Evolutionary conservation across 1,140 invertebrate genomes (phyloP).

Genomic region (Leptinotarsa defecta): DNA sequence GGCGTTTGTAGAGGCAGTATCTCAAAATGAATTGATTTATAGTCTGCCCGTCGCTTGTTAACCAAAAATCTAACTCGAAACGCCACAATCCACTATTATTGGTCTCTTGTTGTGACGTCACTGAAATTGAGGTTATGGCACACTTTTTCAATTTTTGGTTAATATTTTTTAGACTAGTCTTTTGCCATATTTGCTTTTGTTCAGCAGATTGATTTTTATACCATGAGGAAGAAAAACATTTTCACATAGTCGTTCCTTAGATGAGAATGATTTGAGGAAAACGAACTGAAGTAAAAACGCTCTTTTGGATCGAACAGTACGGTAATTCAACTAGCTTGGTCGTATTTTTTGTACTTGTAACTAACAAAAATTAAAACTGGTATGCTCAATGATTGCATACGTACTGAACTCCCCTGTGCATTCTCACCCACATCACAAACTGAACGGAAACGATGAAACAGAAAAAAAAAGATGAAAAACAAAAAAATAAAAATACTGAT

Average conservation of each 20-base stretch:
- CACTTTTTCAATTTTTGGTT: constrained; percentile 20
- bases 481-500: constrained; percentile 40
- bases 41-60: constrained; percentile 14
- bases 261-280: constrained; percentile 21
- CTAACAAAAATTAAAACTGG: constrained; percentile 37
- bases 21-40: constrained; percentile 33
- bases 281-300: constrained; percentile 24
- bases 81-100: constrained; percentile 14
- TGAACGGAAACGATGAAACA: neutral
- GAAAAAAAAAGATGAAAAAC: constrained; percentile 27
- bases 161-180: constrained; percentile 22
- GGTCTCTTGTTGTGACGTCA: constrained; percentile 8
- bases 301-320: constrained; percentile 14
- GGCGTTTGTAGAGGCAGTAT: constrained; percentile 43
- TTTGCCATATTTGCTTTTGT: constrained; percentile 19
- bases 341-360: constrained; percentile 40
- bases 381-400: constrained; percentile 14
- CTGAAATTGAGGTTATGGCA: constrained; percentile 26
- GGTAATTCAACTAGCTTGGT: constrained; percentile 39
- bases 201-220: constrained; percentile 27
- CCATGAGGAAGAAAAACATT: neutral
- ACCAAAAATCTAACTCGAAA: neutral
- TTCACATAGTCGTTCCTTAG: constrained; percentile 1
- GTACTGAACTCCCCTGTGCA: constrained; percentile 26
- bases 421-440: constrained; percentile 35